A percentile compares a stretch with the other conserved stretches of the same genome.
These are phyloP conservation scores for Bathynomus jamesi DNA, from an alignment of 1,140 invertebrate genomes.

Conservation along the genomic window DNA sequence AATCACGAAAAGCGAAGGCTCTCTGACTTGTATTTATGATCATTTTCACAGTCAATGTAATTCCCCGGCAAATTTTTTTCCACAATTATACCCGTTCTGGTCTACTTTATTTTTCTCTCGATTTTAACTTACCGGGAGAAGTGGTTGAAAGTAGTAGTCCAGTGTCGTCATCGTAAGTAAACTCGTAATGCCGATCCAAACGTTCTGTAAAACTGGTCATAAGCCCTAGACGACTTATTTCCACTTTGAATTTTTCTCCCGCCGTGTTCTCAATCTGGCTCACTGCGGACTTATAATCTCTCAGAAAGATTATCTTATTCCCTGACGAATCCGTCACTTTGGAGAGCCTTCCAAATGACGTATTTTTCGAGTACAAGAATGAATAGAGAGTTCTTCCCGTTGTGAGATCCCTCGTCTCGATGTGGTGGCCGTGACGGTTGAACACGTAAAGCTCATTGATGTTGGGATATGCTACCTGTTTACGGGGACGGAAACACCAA, in stretches of 20 bases:
- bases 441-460: conserved; percentile 91
- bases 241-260: conserved; percentile 80
- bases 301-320: conserved; percentile 82
- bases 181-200: conserved; percentile 25
- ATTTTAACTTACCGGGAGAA: conserved; percentile 18
- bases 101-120: background rate
- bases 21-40: background rate
- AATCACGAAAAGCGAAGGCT: background rate
- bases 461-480: conserved; percentile 51
- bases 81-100: background rate
- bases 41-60: background rate
- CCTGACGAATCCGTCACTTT: conserved; percentile 88
- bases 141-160: conserved; percentile 31
- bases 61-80: background rate
- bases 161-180: conserved; percentile 35
- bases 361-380: conserved; percentile 94
- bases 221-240: conserved; percentile 78
- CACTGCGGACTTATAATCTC: conserved; percentile 64
- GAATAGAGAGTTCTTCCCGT: conserved; percentile 86
- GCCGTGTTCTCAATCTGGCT: conserved; percentile 50
- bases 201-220: conserved; percentile 46
- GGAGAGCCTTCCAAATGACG: conserved; percentile 85
- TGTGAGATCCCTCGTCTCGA: conserved; percentile 82
- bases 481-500: background rate
- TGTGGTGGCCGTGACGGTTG: conserved; percentile 73